phyloP scores from a whole-genome alignment of 2,113 vertebrate genomes.

The Lethenteron camtschaticum region DNA sequence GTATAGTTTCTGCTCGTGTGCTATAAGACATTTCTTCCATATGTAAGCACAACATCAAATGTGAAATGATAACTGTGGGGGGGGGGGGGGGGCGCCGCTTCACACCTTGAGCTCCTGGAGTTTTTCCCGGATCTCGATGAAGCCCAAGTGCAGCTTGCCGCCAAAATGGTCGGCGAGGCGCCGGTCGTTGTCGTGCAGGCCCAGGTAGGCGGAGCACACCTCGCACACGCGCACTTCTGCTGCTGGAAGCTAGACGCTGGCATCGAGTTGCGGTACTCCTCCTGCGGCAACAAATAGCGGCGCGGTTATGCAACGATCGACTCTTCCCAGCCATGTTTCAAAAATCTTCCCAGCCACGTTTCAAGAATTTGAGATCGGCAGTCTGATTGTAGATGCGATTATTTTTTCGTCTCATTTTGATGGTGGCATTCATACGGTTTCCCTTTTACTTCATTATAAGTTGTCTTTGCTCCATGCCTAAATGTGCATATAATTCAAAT shows the following conservation, averaged over 20 bases:
- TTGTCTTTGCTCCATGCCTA: too few relatives aligned
- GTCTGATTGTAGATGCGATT: too few relatives aligned
- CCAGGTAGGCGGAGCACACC: conserved; percentile 87
- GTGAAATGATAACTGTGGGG: neutral
- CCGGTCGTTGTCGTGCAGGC: conserved; percentile 90
- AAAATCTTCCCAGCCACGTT: too few relatives aligned
- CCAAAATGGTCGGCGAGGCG: conserved; percentile 95
- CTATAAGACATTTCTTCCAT: neutral
- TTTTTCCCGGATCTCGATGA: conserved; percentile 95
- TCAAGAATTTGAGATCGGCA: too few relatives aligned
- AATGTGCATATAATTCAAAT: too few relatives aligned
- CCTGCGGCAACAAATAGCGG: conserved; percentile 23
- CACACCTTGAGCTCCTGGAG: conserved; percentile 72
- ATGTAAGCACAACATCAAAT: neutral
- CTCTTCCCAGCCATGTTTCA: too few relatives aligned
- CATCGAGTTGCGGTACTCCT: conserved; percentile 97
- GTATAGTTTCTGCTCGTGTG: neutral
- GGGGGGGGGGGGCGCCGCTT: too few relatives aligned
- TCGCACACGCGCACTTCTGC: conserved; percentile 92
- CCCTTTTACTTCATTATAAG: too few relatives aligned
- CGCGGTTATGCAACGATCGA: too few relatives aligned
- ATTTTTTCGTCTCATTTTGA: too few relatives aligned
- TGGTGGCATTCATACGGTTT: too few relatives aligned
- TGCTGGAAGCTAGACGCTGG: conserved; percentile 95
- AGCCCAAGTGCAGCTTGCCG: conserved; percentile 87